A percentile compares a stretch with the other conserved stretches of the same genome.
Conservation (phyloP, 2,113 vertebrate species). For the Rattus norvegicus region DNA sequence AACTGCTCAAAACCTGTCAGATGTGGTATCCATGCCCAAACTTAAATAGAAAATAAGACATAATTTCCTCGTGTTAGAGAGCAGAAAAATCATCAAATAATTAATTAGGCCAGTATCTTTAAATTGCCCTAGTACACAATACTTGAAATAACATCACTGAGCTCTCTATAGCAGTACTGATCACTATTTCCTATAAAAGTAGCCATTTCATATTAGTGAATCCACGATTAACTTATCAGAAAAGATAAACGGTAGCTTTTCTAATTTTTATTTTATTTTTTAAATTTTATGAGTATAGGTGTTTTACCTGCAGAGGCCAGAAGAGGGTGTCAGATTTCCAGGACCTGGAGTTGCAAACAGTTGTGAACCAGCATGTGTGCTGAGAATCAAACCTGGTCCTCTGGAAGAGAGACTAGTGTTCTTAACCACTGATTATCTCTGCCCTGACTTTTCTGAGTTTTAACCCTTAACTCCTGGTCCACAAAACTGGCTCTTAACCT, state of each 20-base stretch:
- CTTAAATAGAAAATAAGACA: background rate
- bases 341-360: background rate
- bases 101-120: background rate
- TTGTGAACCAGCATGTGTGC: background rate
- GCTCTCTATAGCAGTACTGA: background rate
- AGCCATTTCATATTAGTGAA: background rate
- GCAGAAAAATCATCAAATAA: background rate
- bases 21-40: background rate
- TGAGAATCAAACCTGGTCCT: background rate
- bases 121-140: background rate
- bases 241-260: background rate
- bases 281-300: background rate
- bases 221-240: background rate
- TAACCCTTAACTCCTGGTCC: background rate
- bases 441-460: background rate
- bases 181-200: background rate
- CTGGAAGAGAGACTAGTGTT: background rate
- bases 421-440: background rate
- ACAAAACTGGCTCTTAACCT: background rate
- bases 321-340: background rate
- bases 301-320: background rate
- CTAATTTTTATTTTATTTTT: background rate
- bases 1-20: background rate
- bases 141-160: background rate
- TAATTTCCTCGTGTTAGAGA: constrained; percentile 1